phyloP scores from a whole-genome alignment of 2,888 invertebrate genomes.

The Physocephala rufipes region DNA sequence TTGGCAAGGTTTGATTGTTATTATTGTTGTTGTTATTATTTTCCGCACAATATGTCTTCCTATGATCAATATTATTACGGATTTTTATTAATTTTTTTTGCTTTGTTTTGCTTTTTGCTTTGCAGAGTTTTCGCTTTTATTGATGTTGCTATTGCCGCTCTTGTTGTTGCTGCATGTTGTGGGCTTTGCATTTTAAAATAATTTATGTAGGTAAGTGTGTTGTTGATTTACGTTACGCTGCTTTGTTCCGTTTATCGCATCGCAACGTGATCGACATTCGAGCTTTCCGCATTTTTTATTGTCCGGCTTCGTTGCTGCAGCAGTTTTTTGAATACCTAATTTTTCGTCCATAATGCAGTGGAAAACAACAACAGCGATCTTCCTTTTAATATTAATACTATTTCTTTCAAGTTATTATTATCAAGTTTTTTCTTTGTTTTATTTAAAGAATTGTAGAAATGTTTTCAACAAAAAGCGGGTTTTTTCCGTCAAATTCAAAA shows the following conservation, averaged over 20 bases:
- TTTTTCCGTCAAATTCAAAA: no score
- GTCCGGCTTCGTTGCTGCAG: constrained; percentile 18
- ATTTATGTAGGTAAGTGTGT: constrained; percentile 38
- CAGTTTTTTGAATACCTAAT: not conserved
- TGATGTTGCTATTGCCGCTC: constrained; percentile 7
- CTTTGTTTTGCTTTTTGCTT: not conserved
- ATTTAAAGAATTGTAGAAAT: no score
- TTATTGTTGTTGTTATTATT: not conserved
- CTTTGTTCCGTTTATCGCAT: not conserved
- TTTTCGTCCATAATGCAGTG: not conserved
- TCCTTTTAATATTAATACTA: not conserved
- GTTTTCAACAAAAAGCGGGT: no score
- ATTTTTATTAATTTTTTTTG: not conserved
- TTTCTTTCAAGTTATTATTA: no score
- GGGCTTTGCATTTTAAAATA: no score
- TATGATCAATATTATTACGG: no score
- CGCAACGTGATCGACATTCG: not conserved
- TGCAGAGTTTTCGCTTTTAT: not conserved
- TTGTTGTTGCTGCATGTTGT: not conserved
- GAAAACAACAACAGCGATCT: not conserved
- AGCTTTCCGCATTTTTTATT: constrained; percentile 16
- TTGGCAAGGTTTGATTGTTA: no score
- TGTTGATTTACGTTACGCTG: not conserved
- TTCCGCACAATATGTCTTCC: not conserved
- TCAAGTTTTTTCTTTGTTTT: no score